Percentiles rank a stretch among this genome's conserved stretches.
Evolutionary conservation across 2,113 vertebrate genomes (phyloP).

Genomic region (Procavia capensis): DNA sequence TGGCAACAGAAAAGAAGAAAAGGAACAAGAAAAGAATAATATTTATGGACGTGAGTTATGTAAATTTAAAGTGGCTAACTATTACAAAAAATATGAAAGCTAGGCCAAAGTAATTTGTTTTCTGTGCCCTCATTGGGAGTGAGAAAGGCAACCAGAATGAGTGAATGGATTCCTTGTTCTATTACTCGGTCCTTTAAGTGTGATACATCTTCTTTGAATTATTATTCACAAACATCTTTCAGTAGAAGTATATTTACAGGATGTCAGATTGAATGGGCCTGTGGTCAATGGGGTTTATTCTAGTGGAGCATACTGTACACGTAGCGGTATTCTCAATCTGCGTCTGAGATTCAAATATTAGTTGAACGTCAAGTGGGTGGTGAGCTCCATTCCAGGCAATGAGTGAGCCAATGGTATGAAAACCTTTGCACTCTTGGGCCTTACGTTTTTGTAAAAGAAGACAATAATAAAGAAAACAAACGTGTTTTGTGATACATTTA

Average conservation of each 20-base stretch:
- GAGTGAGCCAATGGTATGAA: background rate
- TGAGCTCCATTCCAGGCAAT: background rate
- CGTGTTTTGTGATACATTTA: background rate
- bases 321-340: background rate
- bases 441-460: background rate
- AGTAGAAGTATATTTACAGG: background rate
- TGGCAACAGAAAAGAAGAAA: conserved; percentile 48
- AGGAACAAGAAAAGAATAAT: background rate
- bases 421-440: background rate
- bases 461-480: background rate
- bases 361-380: background rate
- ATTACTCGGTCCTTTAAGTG: background rate
- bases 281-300: background rate
- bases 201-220: background rate
- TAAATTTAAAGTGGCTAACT: conserved; percentile 49
- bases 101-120: background rate
- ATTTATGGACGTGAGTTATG: background rate
- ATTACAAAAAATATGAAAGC: background rate
- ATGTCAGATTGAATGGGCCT: background rate
- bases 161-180: background rate
- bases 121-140: conserved; percentile 40
- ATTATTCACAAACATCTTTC: conserved; percentile 24
- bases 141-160: background rate
- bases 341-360: background rate
- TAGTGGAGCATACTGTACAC: background rate